Evolutionary conservation across 2,888 invertebrate genomes (phyloP).

Genomic region (Pinctada fucata): DNA sequence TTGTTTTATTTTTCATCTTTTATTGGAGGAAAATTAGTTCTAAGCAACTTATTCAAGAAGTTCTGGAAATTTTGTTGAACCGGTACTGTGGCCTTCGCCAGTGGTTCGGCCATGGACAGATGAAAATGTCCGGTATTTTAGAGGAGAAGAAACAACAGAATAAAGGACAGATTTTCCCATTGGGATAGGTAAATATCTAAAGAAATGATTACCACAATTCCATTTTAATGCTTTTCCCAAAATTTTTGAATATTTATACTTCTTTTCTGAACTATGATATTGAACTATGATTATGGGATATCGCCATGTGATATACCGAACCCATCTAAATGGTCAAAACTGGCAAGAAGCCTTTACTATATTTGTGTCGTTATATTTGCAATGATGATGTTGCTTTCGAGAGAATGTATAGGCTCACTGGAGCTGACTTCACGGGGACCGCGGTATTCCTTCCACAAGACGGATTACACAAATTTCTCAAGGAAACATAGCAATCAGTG

Average conservation of each 20-base stretch:
- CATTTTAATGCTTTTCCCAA: conserved; percentile 41
- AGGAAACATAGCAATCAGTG: conserved; percentile 30
- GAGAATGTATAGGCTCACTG: conserved; percentile 18
- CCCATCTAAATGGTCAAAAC: conserved; percentile 21
- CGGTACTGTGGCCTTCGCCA: conserved; percentile 8
- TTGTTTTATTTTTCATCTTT: conserved; percentile 9
- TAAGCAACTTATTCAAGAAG: conserved; percentile 23
- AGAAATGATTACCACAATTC: conserved; percentile 6
- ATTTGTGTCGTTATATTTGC: conserved; percentile 6
- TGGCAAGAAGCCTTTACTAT: conserved; percentile 5
- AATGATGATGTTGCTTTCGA: conserved; percentile 11
- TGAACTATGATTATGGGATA: conserved; percentile 32
- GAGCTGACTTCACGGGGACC: conserved; percentile 12
- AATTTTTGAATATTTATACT: conserved; percentile 32
- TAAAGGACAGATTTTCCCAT: conserved; percentile 20
- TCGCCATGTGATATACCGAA: conserved; percentile 37
- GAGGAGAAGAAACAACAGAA: neutral
- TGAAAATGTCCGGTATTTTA: neutral
- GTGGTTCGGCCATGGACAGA: neutral
- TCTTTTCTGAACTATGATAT: conserved; percentile 46
- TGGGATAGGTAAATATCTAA: conserved; percentile 33
- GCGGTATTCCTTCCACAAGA: neutral
- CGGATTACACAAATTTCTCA: neutral
- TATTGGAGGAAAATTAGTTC: conserved; percentile 23
- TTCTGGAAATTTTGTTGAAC: conserved; percentile 14